A percentile compares a stretch with the other conserved stretches of the same genome.
These are phyloP conservation scores for Hylaeus volcanicus DNA, from an alignment of 1,140 invertebrate genomes.

Conservation along the genomic window DNA sequence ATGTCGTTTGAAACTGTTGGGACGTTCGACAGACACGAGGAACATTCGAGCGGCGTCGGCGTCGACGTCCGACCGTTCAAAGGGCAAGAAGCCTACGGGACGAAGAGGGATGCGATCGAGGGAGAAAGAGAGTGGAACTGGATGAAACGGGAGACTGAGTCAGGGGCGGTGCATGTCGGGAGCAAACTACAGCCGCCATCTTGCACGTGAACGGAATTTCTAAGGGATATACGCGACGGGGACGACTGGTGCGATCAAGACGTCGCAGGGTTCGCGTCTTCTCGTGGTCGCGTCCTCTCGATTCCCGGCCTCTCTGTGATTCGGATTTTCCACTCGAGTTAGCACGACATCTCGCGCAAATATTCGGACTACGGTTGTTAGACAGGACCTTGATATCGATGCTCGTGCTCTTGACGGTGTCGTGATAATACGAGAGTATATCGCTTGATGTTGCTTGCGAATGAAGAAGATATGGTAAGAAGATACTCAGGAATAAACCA, in stretches of 20 bases:
- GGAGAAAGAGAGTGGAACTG: conserved; percentile 4
- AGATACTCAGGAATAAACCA: no score
- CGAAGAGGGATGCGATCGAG: background rate
- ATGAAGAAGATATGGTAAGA: no score
- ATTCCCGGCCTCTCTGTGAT: background rate
- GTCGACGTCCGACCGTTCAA: conserved; percentile 11
- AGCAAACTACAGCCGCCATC: conserved; percentile 79
- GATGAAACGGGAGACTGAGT: conserved; percentile 31
- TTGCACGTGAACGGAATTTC: conserved; percentile 78
- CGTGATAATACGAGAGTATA: no score
- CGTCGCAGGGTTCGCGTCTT: no score
- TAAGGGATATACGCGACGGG: conserved; percentile 54
- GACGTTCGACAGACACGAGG: conserved; percentile 56
- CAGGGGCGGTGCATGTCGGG: conserved; percentile 73
- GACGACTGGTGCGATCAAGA: conserved; percentile 20
- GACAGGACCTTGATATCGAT: no score
- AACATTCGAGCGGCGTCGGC: conserved; percentile 23
- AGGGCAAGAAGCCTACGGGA: conserved; percentile 26
- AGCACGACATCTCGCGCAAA: no score
- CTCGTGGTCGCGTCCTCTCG: conserved; percentile 14
- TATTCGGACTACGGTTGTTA: no score
- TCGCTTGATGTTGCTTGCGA: no score
- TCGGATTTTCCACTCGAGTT: background rate
- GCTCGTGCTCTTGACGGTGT: no score
- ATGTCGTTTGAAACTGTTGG: conserved; percentile 67